Base-by-base conservation (phyloP, 1,140 invertebrate species). In the Pomacea maculata region DNA sequence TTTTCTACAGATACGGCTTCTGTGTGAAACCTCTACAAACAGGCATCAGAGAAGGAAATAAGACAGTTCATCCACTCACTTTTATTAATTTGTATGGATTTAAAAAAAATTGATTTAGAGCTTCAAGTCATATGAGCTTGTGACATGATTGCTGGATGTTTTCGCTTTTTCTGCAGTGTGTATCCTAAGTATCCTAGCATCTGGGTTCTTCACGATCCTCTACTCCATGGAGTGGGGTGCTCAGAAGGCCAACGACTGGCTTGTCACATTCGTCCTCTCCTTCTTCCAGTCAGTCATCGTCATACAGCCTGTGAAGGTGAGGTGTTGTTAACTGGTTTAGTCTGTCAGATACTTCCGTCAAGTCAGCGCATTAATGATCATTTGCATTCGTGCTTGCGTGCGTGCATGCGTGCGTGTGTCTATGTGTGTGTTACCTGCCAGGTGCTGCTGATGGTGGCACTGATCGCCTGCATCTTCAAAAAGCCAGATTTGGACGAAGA, bases 401-500 rank as follows among this genome's bases (percentile, higher is more conserved):
- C 19, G 52, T 64, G 21, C 6, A 7, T 57, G 73, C 61, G 55
- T 75, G 52, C 10, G 45, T 61, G 73, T 75, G 71, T 73, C 11
- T 45, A 29, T 11, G 71, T 45, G 71, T 75, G 75, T 77, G 75
- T 25, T 14, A 12, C 34, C 68, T 70, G 6, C 17, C 78, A 90
- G 89, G 92, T 93, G 4, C 90, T 93, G 73, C 83, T 92, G 54
- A 87, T 93, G 15, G 92, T 93, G 7, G 91, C 92, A 65, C 88
- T 93, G 45, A 89, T 93, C n/a, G 92, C 92, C 12, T 92, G 90
- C 80, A 87, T 93, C 29, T 87, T 92, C 85, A 93, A 88, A 89
- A 93, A 90, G 85, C 91, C 87, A 4, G 92, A 93, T 67, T 84
- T 93, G 21, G 92, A 93, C 68, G 93, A 93, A 79, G 90, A 91